Evolutionary conservation across 2,113 vertebrate genomes (phyloP).

Genomic region (Dromiciops gliroides): DNA sequence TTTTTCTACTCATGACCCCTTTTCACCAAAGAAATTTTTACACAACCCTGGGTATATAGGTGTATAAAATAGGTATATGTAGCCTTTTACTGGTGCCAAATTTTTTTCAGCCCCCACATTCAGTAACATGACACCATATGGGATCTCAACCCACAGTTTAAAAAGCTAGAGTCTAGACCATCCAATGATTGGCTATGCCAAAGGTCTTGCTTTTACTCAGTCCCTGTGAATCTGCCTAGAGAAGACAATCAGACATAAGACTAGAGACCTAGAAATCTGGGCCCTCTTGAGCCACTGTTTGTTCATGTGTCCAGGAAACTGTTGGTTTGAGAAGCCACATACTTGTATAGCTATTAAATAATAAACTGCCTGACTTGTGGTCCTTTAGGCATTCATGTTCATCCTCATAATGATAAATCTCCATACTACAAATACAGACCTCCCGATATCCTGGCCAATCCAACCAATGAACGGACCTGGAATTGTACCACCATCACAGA

Average conservation of each 20-base stretch:
- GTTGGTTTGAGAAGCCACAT: not conserved
- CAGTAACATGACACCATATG: no score
- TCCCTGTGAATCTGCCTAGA: not conserved
- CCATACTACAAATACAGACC: not conserved
- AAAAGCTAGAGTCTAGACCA: no score
- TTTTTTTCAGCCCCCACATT: no score
- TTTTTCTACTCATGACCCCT: no score
- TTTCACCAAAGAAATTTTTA: no score
- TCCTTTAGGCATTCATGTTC: not conserved
- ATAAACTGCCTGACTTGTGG: not conserved
- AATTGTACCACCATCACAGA: not conserved
- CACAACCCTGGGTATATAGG: no score
- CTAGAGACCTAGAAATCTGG: not conserved
- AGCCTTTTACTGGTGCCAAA: no score
- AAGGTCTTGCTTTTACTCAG: not conserved
- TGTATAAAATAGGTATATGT: no score
- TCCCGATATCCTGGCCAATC: not conserved
- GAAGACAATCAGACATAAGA: not conserved
- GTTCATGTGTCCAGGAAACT: not conserved
- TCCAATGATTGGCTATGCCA: not conserved
- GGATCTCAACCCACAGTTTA: no score
- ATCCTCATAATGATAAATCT: not conserved
- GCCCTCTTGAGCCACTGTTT: not conserved
- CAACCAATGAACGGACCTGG: not conserved
- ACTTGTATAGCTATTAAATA: not conserved